Base-by-base conservation (phyloP, 2,113 vertebrate species). In the Talpa occidentalis region DNA sequence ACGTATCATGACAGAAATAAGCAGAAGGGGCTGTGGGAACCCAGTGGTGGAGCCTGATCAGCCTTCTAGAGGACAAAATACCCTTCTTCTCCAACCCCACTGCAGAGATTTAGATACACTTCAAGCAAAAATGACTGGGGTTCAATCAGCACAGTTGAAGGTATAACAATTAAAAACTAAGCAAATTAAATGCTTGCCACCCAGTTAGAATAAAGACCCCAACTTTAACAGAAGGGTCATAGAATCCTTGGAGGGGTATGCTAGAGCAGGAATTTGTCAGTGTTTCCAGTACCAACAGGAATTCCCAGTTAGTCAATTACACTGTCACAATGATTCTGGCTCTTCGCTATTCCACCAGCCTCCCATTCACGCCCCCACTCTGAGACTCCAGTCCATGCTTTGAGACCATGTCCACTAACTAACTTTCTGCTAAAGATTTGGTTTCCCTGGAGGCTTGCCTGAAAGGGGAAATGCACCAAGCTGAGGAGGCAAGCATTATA, bases 151-250 rank as follows among this genome's bases (percentile, higher is more conserved):
- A 76, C 37, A 87, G 76, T 84, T 80, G 10, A 93, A 79, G 52
- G 17, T 66, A 21, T 70, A 87, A 26, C 0, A 10, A 74, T 83
- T 54, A n/a, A 91, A 44, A 77, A 84, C 77, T 47, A 91, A 93
- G 67, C 72, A 90, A 94, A 88, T 81, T 47, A 54, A 86, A 69
- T 6, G 24, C 60, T 88, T 74, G 42, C n/a, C 70, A 89, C 83
- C 24, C 37, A 72, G 62, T 88, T 49, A 74, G 74, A 96, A 95
- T 74, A 84, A 83, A 94, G 47, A 40, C 67, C n/a, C 84, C 22
- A 56, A 35, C 60, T 86, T 91, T 88, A 59, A 44, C n/a, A 64
- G 77, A 70, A 77, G 54, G 37, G 81, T 70, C 66, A 73, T 85
- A 62, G 72, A 32, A 49, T 87, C 80, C n/a, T 42, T 42, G 35